These are phyloP conservation scores for Tupaia tana DNA, from an alignment of 2,113 vertebrate genomes.

Conservation along the genomic window DNA sequence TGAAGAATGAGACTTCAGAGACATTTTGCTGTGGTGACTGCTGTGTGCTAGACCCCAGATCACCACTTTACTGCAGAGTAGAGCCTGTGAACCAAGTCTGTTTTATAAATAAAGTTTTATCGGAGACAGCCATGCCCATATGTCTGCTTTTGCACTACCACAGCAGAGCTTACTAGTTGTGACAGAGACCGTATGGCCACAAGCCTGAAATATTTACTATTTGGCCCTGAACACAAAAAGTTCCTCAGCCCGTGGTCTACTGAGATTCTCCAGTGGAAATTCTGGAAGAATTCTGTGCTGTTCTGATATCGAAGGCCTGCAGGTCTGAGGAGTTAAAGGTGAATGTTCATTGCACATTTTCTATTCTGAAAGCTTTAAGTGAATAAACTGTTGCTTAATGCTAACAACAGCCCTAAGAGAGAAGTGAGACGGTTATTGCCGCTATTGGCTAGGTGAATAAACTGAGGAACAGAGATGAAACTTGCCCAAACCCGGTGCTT, in stretches of 20 bases:
- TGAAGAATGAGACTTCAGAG: neutral
- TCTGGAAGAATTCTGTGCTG: neutral
- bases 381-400: neutral
- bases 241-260: neutral
- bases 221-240: neutral
- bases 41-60: neutral
- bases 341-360: neutral
- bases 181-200: neutral
- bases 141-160: neutral
- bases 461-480: neutral
- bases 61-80: neutral
- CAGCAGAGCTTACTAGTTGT: neutral
- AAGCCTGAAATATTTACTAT: conserved; percentile 21
- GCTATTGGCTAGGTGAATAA: neutral
- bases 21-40: neutral
- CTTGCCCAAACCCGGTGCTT: neutral
- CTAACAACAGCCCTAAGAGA: neutral
- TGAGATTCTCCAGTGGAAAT: neutral
- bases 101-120: conserved; percentile 73
- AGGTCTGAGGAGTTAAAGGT: neutral
- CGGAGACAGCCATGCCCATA: conserved; percentile 7
- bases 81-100: neutral
- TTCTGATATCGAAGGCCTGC: neutral
- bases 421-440: neutral
- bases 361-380: neutral